These are phyloP conservation scores for Alosa sapidissima DNA, from an alignment of 2,797 vertebrate species.

Conservation along the genomic window DNA sequence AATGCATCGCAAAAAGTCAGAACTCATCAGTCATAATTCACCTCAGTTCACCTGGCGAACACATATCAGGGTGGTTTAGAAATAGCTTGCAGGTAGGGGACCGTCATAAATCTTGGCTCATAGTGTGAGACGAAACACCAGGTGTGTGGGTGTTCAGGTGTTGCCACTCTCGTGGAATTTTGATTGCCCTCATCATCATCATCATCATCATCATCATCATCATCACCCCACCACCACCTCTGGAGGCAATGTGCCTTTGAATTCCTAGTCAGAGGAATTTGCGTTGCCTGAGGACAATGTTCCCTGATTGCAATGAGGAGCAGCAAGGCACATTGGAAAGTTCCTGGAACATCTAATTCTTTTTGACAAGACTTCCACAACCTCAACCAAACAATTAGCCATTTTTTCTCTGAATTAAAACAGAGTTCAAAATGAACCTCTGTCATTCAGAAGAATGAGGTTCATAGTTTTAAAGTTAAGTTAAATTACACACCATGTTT, in stretches of 20 bases:
- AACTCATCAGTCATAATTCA: constrained; percentile 3
- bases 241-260: not conserved
- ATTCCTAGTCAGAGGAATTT: constrained; percentile 4
- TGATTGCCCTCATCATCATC: not conserved
- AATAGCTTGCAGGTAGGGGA: not conserved
- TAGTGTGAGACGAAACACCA: not conserved
- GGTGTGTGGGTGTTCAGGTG: not conserved
- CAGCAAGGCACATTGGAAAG: not conserved
- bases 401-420: not conserved
- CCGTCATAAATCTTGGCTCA: not conserved
- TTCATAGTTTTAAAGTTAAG: not conserved
- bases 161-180: not conserved
- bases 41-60: not conserved
- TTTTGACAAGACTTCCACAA: not conserved
- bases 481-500: constrained; percentile 1
- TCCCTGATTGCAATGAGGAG: not conserved
- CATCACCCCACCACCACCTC: not conserved
- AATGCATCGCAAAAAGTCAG: not conserved
- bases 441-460: not conserved
- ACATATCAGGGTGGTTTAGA: not conserved
- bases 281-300: not conserved
- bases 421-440: not conserved
- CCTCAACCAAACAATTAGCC: not conserved
- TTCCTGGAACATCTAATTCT: not conserved
- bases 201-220: not conserved